These are phyloP conservation scores for Conopomorpha cramerella DNA, from an alignment of 1,140 invertebrate species.

Conservation along the genomic window DNA sequence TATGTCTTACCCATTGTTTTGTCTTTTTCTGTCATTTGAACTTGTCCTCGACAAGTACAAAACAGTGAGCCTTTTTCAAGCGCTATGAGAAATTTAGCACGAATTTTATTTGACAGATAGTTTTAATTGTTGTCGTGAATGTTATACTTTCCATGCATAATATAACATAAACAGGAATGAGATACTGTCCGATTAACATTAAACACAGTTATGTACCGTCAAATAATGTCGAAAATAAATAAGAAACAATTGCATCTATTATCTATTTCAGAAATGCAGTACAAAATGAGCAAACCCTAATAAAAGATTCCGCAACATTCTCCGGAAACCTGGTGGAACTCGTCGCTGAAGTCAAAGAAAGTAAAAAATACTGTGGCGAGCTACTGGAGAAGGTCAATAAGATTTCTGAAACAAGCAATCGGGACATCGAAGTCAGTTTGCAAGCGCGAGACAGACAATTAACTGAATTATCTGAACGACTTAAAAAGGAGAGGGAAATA, in stretches of 20 bases:
- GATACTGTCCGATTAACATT: too few species aligned
- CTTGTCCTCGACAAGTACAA: too few species aligned
- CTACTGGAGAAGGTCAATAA: slow-evolving; percentile 25
- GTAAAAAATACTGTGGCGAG: slow-evolving; percentile 21
- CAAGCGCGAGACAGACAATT: slow-evolving; percentile 33
- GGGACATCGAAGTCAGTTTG: slow-evolving; percentile 22
- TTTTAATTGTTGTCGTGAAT: too few species aligned
- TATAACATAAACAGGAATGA: too few species aligned
- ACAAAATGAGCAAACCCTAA: slow-evolving; percentile 38
- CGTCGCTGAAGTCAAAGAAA: slow-evolving; percentile 27
- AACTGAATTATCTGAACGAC: slow-evolving; percentile 35
- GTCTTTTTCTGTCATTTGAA: too few species aligned
- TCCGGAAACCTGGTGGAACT: slow-evolving; percentile 30
- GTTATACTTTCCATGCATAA: too few species aligned
- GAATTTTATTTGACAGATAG: too few species aligned
- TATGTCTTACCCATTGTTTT: too few species aligned
- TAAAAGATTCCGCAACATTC: slow-evolving; percentile 36
- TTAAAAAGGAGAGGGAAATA: slow-evolving; percentile 34
- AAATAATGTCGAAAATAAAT: too few species aligned
- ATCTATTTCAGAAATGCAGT: slow-evolving; percentile 29
- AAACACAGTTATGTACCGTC: too few species aligned
- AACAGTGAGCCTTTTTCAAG: too few species aligned
- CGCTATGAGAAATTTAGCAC: too few species aligned
- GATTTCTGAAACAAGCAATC: slow-evolving; percentile 21
- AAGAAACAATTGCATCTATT: background rate